Evolutionary conservation across 2,113 vertebrate genomes (phyloP).

Genomic region (Monarcha castaneiventris): DNA sequence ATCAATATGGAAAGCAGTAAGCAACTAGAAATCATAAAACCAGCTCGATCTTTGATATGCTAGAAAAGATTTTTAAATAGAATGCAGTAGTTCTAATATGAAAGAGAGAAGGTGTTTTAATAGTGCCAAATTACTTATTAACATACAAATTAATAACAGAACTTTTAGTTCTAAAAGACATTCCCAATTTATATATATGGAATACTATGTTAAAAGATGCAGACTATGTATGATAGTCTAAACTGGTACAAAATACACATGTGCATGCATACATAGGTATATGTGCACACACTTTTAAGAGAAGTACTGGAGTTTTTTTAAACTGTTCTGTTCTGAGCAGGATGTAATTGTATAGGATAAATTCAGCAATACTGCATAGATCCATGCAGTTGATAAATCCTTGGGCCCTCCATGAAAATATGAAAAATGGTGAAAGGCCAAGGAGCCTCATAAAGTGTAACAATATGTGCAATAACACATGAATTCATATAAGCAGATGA

Average conservation of each 20-base stretch:
- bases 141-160: background rate
- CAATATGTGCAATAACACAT: constrained; percentile 65
- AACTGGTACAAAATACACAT: background rate
- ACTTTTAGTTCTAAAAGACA: background rate
- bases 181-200: background rate
- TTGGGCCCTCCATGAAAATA: constrained; percentile 52
- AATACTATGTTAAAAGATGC: background rate
- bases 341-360: background rate
- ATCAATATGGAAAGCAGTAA: background rate
- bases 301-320: background rate
- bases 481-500: constrained; percentile 71
- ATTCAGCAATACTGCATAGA: background rate
- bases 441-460: constrained; percentile 36
- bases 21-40: background rate
- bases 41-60: background rate
- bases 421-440: constrained; percentile 38
- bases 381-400: constrained; percentile 44
- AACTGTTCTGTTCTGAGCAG: background rate
- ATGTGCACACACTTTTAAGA: background rate
- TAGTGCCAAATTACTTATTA: background rate
- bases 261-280: background rate
- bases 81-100: background rate
- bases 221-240: background rate
- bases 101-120: background rate
- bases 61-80: background rate